A percentile compares a stretch with the other conserved stretches of the same genome.
Evolutionary conservation across 1,140 invertebrate species (phyloP).

Genomic region (Papilio aristodemus): DNA sequence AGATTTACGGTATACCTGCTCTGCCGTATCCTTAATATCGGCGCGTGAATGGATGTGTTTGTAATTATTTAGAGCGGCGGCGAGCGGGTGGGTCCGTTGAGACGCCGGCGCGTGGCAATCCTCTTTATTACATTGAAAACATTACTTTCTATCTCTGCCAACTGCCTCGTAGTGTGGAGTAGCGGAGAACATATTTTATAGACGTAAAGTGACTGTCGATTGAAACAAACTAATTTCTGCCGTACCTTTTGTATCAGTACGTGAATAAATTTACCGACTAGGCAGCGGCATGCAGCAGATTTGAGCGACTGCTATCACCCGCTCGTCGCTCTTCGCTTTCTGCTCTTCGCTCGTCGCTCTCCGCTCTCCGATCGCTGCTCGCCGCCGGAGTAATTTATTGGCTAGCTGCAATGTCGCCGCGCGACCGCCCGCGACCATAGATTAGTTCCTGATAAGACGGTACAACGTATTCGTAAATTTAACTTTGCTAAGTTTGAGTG

Average conservation of each 20-base stretch:
- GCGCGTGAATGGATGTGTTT: neutral
- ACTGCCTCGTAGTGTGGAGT: too few relatives aligned
- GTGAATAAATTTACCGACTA: too few relatives aligned
- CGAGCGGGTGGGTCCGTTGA: constrained; percentile 7
- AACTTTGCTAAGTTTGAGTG: too few relatives aligned
- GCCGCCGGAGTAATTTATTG: constrained; percentile 61
- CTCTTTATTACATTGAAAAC: too few relatives aligned
- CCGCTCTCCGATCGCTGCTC: constrained; percentile 22
- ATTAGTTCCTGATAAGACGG: constrained; percentile 24
- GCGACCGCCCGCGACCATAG: constrained; percentile 59
- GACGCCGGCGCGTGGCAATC: constrained; percentile 12
- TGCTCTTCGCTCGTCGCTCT: neutral
- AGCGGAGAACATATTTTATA: too few relatives aligned
- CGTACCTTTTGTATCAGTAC: too few relatives aligned
- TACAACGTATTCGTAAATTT: neutral
- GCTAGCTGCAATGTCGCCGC: constrained; percentile 68
- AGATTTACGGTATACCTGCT: too few relatives aligned
- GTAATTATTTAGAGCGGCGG: neutral
- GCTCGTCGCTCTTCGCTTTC: neutral
- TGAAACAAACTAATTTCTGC: too few relatives aligned
- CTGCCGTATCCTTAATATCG: neutral
- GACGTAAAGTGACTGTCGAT: too few relatives aligned
- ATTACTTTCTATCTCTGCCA: too few relatives aligned
- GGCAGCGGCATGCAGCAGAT: constrained; percentile 11
- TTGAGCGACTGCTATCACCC: constrained; percentile 12